Base-by-base conservation (phyloP, 2,888 invertebrate genomes). In the Microctonus brassicae region DNA sequence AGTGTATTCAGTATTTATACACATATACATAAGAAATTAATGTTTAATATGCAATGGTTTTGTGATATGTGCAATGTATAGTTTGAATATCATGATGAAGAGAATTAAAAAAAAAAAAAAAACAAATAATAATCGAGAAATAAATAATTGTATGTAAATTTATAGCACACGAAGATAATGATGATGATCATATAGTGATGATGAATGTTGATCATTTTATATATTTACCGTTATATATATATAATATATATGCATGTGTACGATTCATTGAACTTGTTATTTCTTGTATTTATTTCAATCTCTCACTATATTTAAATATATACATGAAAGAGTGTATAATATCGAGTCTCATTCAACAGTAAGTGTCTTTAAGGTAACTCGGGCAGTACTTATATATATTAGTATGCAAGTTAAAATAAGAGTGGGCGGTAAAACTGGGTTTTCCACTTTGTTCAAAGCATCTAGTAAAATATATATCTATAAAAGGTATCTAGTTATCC, bases 251-350 rank as follows among this genome's bases (percentile, higher is more conserved):
- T n/a, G n/a, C n/a, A n/a, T n/a, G 52, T 66, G 66, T 63, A 53
- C 71, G 73, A 73, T 76, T 75, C 75, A 76, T 75, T 76, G 74
- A 76, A 76, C 76, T 69, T 69, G 73, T 58, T 69, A 17, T 65
- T 58, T 34, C 24, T 7, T 58, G 17, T 47, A 1, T 47, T 1
- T 17, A 17, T 47, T 7, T 29, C 29, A 29, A 5, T 29, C 29
- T 29, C 29, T 29, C 29, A 29, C 7, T 29, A 7, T 17, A 47
- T 47, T 17, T 47, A 6, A 17, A 17, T 47, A 6, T 47, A 1
- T 47, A 47, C 17, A 47, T 47, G 47, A 47, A 17, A n/a, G 29
- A 29, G 29, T 5, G 29, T 29, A 47, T 47, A 47, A 34, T 29
- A 29, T 58, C 58, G 26, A 26, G 58, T 58, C 33, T 58, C 58